A percentile compares a stretch with the other conserved stretches of the same genome.
phyloP scores from a whole-genome alignment of 2,888 invertebrate genomes.

The Fragum whitleyi region DNA sequence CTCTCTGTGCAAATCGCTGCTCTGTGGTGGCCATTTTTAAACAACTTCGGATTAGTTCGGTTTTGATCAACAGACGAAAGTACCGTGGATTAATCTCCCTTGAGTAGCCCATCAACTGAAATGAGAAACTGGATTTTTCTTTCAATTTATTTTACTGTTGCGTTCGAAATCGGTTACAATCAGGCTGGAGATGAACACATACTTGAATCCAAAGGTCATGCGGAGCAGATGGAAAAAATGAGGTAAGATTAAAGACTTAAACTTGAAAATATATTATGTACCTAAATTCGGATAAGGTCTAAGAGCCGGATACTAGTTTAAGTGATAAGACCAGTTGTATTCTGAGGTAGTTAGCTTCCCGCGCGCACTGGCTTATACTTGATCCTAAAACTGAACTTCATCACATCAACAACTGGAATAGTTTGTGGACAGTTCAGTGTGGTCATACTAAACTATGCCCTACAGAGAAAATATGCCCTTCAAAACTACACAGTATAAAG shows the following conservation, averaged over 20 bases:
- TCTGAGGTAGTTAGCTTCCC: too few species aligned
- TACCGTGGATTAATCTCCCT: background rate
- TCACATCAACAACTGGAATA: too few species aligned
- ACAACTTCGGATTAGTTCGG: conserved; percentile 23
- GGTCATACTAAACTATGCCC: too few species aligned
- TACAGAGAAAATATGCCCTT: too few species aligned
- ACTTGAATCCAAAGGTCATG: conserved; percentile 50
- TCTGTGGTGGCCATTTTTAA: conserved; percentile 68
- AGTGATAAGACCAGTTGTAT: too few species aligned
- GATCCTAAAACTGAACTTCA: too few species aligned
- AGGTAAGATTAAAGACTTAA: conserved; percentile 37
- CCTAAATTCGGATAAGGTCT: background rate
- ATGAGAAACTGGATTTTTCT: background rate
- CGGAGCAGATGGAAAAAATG: conserved; percentile 53
- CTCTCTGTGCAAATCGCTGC: conserved; percentile 71
- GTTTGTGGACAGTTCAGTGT: too few species aligned
- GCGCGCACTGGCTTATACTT: too few species aligned
- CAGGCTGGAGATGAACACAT: conserved; percentile 11
- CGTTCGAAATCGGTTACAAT: background rate
- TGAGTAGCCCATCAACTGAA: background rate
- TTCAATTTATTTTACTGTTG: conserved; percentile 6
- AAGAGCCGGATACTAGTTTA: background rate
- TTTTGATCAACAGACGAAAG: background rate
- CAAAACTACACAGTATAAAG: too few species aligned
- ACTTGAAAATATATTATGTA: background rate